Conservation (phyloP, 2,888 invertebrate genomes). For the Spilarctia lutea region DNA sequence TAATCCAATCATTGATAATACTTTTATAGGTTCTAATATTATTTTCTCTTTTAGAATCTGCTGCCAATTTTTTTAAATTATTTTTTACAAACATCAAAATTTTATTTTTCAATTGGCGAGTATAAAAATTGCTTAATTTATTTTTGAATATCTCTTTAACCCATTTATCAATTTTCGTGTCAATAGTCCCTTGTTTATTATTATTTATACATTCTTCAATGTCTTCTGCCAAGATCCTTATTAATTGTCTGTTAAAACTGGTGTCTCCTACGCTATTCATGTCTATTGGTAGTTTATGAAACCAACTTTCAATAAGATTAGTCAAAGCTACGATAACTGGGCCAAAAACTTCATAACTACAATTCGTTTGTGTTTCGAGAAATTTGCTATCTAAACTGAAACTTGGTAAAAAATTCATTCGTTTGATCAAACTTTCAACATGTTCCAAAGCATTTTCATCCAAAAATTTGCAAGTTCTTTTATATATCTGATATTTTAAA, state of each 20-base stretch:
- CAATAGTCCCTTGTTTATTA: constrained; percentile 13
- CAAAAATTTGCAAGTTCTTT: constrained; percentile 68
- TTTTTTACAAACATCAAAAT: constrained; percentile 17
- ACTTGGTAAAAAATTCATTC: constrained; percentile 61
- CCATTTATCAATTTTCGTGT: constrained; percentile 28
- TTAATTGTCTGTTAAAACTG: constrained; percentile 17
- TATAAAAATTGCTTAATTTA: constrained; percentile 15
- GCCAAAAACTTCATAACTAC: background rate
- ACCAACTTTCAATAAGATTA: constrained; percentile 35
- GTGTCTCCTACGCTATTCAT: constrained; percentile 14
- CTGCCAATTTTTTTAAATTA: background rate
- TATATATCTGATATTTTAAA: constrained; percentile 73
- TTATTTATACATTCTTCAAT: constrained; percentile 18
- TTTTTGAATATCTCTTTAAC: constrained; percentile 25
- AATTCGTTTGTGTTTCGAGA: background rate
- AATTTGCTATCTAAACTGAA: background rate
- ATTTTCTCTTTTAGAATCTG: constrained; percentile 25
- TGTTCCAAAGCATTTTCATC: constrained; percentile 57
- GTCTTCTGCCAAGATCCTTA: constrained; percentile 30
- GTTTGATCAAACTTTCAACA: constrained; percentile 62
- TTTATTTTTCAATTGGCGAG: constrained; percentile 27
- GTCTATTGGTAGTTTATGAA: constrained; percentile 24
- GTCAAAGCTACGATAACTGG: constrained; percentile 13
- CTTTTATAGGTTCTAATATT: constrained; percentile 31
- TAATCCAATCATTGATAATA: constrained; percentile 41